Conservation (phyloP, 2,113 vertebrate genomes). For the Myiozetetes cayanensis region DNA sequence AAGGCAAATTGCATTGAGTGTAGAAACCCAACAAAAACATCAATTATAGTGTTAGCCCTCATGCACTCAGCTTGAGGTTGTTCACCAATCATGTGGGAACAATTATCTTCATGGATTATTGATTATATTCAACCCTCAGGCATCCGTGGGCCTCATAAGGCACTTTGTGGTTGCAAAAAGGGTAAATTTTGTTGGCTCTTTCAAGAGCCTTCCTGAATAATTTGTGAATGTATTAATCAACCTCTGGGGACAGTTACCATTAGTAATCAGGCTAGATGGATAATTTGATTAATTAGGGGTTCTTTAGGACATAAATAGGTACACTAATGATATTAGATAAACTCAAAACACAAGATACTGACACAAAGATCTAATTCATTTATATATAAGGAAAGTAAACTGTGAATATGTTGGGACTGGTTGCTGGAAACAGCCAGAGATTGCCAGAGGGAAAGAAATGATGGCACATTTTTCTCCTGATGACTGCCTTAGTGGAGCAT, state of each 20-base stretch:
- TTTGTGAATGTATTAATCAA: slow-evolving; percentile 67
- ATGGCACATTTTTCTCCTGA: not conserved
- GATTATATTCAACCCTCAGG: slow-evolving; percentile 46
- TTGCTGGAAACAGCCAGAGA: not conserved
- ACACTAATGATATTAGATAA: not conserved
- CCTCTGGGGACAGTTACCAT: slow-evolving; percentile 35
- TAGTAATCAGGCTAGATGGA: slow-evolving; percentile 20
- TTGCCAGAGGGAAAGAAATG: not conserved
- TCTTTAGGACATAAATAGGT: slow-evolving; percentile 23
- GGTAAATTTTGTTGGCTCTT: slow-evolving; percentile 38
- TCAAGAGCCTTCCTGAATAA: slow-evolving; percentile 57
- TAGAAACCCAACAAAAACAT: slow-evolving; percentile 30
- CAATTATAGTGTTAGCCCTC: slow-evolving; percentile 13
- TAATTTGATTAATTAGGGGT: slow-evolving; percentile 58
- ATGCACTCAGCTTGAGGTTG: slow-evolving; percentile 39
- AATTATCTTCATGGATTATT: slow-evolving; percentile 66
- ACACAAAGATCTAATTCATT: not conserved
- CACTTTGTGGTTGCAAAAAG: slow-evolving; percentile 43
- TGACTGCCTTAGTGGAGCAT: not conserved
- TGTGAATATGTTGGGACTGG: not conserved
- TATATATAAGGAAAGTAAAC: not conserved
- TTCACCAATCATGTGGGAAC: slow-evolving; percentile 52
- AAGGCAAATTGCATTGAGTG: slow-evolving; percentile 29
- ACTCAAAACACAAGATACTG: not conserved
- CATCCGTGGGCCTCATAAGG: slow-evolving; percentile 18